Conservation (phyloP, 1,140 invertebrate genomes). For the Anagrus nilaparvatae region DNA sequence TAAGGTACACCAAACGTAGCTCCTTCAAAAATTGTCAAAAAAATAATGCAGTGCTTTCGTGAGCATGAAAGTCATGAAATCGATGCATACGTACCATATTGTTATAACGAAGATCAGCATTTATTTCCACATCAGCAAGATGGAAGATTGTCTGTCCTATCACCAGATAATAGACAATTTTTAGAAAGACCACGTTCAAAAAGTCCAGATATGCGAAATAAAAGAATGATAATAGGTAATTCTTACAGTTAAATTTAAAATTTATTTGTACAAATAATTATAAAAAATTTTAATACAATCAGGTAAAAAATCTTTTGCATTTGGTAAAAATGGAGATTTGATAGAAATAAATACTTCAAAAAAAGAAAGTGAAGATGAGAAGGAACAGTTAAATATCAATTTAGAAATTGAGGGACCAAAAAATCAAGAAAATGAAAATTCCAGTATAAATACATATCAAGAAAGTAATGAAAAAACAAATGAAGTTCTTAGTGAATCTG, state of each 20-base stretch:
- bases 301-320: conserved; percentile 46
- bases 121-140: conserved; percentile 18
- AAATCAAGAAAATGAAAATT: too few species aligned
- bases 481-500: too few species aligned
- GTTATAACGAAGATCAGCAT: conserved; percentile 16
- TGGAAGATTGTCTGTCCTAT: conserved; percentile 37
- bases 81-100: conserved; percentile 22
- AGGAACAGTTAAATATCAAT: too few species aligned
- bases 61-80: conserved; percentile 41
- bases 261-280: not conserved
- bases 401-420: too few species aligned
- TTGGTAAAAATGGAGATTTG: conserved; percentile 42
- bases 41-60: conserved; percentile 48
- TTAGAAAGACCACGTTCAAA: conserved; percentile 42
- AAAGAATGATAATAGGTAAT: conserved; percentile 41
- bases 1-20: conserved; percentile 44
- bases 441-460: too few species aligned
- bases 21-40: conserved; percentile 48
- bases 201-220: conserved; percentile 40
- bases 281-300: not conserved
- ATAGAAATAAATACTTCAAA: conserved; percentile 36
- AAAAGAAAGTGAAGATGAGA: not conserved
- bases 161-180: conserved; percentile 45
- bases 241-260: conserved; percentile 3
- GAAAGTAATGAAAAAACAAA: too few species aligned